Evolutionary conservation across 2,113 vertebrate genomes (phyloP).

Genomic region (Psilopogon haemacephalus): DNA sequence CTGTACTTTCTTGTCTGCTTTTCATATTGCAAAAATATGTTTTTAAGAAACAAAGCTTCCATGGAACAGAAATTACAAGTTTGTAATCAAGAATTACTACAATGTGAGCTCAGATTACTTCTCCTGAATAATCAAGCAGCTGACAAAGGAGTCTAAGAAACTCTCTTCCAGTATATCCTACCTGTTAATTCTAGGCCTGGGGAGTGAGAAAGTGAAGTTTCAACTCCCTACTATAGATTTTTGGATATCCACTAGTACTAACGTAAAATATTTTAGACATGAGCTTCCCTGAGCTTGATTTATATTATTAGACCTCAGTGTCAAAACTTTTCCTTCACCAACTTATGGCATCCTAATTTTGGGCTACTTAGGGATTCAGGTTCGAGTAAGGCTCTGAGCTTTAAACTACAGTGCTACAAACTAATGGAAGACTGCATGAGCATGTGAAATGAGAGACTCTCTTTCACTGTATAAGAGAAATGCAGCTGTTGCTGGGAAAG

Average conservation of each 20-base stretch:
- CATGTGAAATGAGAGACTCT: neutral
- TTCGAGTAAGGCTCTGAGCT: neutral
- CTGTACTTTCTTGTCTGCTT: neutral
- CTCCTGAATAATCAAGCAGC: neutral
- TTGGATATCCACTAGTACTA: neutral
- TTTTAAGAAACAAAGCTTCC: neutral
- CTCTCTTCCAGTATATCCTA: neutral
- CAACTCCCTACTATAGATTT: neutral
- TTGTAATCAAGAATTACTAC: neutral
- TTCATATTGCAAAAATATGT: neutral
- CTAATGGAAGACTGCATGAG: fast-evolving
- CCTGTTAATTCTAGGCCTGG: too few species aligned
- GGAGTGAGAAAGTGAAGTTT: neutral
- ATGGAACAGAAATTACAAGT: neutral
- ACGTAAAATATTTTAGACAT: neutral
- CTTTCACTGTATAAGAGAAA: neutral
- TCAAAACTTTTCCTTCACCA: neutral
- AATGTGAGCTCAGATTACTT: neutral
- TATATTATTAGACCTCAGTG: neutral
- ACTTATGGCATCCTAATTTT: neutral
- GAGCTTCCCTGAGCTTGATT: neutral
- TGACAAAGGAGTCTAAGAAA: fast-evolving
- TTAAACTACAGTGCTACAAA: neutral
- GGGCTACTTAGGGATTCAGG: neutral
- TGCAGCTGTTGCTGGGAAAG: neutral